phyloP scores from a whole-genome alignment of 1,140 invertebrate species.

The Sitobion miscanthi region DNA sequence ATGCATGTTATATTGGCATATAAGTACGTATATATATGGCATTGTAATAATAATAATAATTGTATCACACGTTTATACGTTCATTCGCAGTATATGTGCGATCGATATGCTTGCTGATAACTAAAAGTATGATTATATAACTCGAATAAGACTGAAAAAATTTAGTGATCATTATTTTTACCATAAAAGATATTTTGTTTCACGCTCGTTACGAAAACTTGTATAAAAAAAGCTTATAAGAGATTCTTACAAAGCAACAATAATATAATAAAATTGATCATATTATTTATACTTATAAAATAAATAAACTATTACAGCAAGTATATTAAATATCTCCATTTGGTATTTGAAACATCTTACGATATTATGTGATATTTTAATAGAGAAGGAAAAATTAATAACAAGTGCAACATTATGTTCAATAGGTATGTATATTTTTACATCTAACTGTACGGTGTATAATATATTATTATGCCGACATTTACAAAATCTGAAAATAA shows the following conservation, averaged over 20 bases:
- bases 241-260: too few species aligned
- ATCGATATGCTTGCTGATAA: constrained; percentile 1
- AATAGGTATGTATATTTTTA: constrained; percentile 24
- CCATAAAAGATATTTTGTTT: background rate
- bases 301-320: too few species aligned
- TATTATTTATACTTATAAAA: too few species aligned
- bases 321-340: too few species aligned
- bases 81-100: background rate
- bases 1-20: background rate
- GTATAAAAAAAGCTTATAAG: background rate
- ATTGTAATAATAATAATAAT: background rate
- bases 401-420: background rate
- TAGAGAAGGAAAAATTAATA: background rate
- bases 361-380: background rate
- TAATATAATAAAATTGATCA: too few species aligned
- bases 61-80: background rate
- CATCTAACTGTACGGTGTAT: background rate
- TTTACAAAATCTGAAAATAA: constrained; percentile 5
- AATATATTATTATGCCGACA: background rate
- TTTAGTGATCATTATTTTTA: background rate
- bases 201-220: background rate
- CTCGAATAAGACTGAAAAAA: background rate
- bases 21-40: background rate
- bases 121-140: background rate
- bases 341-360: background rate